Conservation (phyloP, 2,888 invertebrate genomes). For the Drosophila mayaguana region DNA sequence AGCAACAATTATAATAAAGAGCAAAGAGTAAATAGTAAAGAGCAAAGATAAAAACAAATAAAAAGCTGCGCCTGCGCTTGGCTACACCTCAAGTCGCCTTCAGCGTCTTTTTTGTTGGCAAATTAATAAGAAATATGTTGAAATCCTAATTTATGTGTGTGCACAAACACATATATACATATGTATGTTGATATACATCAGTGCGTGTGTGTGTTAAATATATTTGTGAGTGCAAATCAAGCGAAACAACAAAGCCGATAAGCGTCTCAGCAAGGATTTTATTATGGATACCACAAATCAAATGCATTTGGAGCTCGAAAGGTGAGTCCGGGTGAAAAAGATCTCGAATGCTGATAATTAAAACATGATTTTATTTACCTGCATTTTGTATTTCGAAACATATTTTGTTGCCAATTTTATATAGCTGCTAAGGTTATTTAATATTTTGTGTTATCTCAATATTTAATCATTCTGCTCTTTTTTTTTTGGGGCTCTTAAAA, state of each 20-base stretch:
- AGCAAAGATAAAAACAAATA: slow-evolving; percentile 40
- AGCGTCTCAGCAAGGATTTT: slow-evolving; percentile 46
- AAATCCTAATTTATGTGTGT: slow-evolving; percentile 53
- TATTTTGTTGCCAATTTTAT: background rate
- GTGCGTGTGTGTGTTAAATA: slow-evolving; percentile 24
- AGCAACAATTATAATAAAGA: slow-evolving; percentile 31
- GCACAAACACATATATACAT: slow-evolving; percentile 1
- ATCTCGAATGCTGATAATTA: slow-evolving; percentile 19
- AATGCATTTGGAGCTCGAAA: slow-evolving; percentile 72
- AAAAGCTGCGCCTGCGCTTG: slow-evolving; percentile 42
- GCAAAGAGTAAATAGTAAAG: slow-evolving; percentile 24
- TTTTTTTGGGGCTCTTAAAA: background rate
- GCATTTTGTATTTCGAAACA: background rate
- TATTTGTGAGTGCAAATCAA: slow-evolving; percentile 53
- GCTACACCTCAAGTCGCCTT: background rate
- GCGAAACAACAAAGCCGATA: slow-evolving; percentile 43
- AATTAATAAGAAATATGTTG: slow-evolving; percentile 41
- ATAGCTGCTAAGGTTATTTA: slow-evolving; percentile 4
- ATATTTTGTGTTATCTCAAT: background rate
- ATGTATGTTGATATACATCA: background rate
- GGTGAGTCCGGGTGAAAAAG: slow-evolving; percentile 52
- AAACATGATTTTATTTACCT: slow-evolving; percentile 13
- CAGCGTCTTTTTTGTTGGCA: slow-evolving; percentile 12
- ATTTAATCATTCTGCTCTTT: background rate
- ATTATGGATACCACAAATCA: slow-evolving; percentile 75